Conservation (phyloP, 2,113 vertebrate genomes). For the Vimba vimba region DNA sequence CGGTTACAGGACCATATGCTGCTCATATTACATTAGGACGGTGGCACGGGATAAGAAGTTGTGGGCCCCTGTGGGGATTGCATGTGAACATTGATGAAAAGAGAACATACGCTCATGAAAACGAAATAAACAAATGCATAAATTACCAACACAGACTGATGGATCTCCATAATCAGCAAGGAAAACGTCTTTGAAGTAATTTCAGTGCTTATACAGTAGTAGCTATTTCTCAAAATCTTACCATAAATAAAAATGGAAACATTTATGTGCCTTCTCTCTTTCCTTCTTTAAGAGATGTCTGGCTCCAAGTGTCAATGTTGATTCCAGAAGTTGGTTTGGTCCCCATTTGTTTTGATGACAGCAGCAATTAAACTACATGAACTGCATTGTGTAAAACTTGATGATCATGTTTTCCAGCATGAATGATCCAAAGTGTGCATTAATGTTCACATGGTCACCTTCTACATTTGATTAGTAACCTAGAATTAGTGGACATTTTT, state of each 20-base stretch:
- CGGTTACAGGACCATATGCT: slow-evolving; percentile 34
- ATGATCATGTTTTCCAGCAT: not conserved
- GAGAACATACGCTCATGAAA: slow-evolving; percentile 42
- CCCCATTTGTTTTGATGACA: not conserved
- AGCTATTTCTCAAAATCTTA: not conserved
- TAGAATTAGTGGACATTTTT: not conserved
- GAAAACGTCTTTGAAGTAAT: not conserved
- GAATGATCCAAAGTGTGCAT: not conserved
- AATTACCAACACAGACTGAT: slow-evolving; percentile 33
- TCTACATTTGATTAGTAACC: not conserved
- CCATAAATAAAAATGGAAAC: slow-evolving; percentile 11
- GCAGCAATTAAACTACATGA: not conserved
- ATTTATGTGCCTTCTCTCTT: not conserved
- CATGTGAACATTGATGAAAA: slow-evolving; percentile 42
- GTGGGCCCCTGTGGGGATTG: slow-evolving; percentile 44
- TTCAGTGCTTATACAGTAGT: not conserved
- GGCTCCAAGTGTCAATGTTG: not conserved
- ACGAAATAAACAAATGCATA: slow-evolving; percentile 42
- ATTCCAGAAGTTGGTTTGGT: not conserved
- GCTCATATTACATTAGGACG: slow-evolving; percentile 41
- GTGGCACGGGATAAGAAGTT: slow-evolving; percentile 43
- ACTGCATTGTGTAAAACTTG: not conserved
- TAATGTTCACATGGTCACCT: not conserved
- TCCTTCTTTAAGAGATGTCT: not conserved
- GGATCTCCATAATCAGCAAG: slow-evolving; percentile 41